Evolutionary conservation across 2,797 vertebrate species (phyloP), one percentile per base, ranked within the genome.

Genomic region (Amblyraja radiata): DNA sequence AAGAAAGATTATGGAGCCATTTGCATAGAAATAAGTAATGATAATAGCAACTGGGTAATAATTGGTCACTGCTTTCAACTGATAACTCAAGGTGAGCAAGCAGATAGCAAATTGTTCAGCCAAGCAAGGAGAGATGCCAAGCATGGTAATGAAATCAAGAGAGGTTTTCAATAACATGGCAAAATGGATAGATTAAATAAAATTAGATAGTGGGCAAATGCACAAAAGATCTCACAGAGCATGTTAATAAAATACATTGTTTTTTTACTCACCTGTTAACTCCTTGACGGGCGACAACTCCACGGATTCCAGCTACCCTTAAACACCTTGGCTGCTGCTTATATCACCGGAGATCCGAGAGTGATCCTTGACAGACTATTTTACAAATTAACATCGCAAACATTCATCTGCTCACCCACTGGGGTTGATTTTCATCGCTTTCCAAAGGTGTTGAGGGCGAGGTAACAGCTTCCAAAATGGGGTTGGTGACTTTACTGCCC

Each of bases 11-110:
- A 92, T 6, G 25, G 39, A 92, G 68, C 13, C 7, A 76, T 92
- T 92, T 92, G 90, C 71, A 92, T 58, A 18, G 71, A 92, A 92
- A 58, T 76, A 92, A 76, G 90, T 92, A 92, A 76, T 74, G 73
- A 92, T 74, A 92, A n/a, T 54, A 13, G 83, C 54, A 86, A 61
- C 54, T 10, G 28, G 14, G 23, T 58, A 58, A 76, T 92, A 92
- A 92, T 92, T 92, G 90, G 68, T 76, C 68, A 76, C 39, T 76
- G 90, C 71, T 91, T 73, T 73, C 88, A 91, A 74, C 36, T 54
- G 71, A 39, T n/a, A 92, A 76, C 71, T 54, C 90, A n/a, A 92
- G 90, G 90, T 54, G 23, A 92, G 46, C 6, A 76, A 39, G 14
- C 73, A 74, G 71, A 92, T 92, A 58, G 25, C 90, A 92, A 76